Evolutionary conservation across 2,113 vertebrate genomes (phyloP), one percentile per base, ranked within the genome.

Genomic region (Nycticebus coucang): DNA sequence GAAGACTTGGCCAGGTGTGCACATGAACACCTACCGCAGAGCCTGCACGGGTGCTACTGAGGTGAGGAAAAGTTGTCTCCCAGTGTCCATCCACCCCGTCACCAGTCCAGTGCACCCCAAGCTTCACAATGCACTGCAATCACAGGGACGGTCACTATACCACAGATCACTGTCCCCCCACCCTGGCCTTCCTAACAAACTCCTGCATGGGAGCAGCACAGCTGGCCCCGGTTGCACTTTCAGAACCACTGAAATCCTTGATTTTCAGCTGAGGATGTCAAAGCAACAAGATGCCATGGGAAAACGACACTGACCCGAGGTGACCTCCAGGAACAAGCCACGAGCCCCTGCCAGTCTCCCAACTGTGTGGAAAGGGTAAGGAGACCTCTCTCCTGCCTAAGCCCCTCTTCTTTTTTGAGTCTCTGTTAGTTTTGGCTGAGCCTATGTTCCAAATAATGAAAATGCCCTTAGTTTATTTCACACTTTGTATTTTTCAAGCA

Each of bases 21-120:
- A 11, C 24, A 37, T 1, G n/a, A 37, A 41, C 0, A 0, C 77
- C 30, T 1, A 5, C 57, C 3, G 0, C 50, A 3, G 57, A 26
- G 19, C 33, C 3, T 50, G 21, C 59, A 9, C 0, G 1, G n/a
- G 59, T 0, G 0, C 28, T 15, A 7, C 24, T 4, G 15, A 83
- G 45, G 41, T 0, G 12, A 28, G 13, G 62, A 15, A 4, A 11
- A 12, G 37, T 9, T 11, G 50, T 4, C 64, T 18, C 89, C 64
- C 0, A 0, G 18, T 14, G 35, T 35, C 69, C 41, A 50, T n/a
- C 45, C 28, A 50, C 45, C 45, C 26, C 21, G 28, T 66, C 14
- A n/a, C 30, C 15, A 5, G 15, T 8, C 59, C 21, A 14, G 26
- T 6, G 2, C 15, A 35, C 22, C 59, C 66, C 68, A 37, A 10